Conservation (phyloP, 1,140 invertebrate genomes). For the Sycobia sp. region DNA sequence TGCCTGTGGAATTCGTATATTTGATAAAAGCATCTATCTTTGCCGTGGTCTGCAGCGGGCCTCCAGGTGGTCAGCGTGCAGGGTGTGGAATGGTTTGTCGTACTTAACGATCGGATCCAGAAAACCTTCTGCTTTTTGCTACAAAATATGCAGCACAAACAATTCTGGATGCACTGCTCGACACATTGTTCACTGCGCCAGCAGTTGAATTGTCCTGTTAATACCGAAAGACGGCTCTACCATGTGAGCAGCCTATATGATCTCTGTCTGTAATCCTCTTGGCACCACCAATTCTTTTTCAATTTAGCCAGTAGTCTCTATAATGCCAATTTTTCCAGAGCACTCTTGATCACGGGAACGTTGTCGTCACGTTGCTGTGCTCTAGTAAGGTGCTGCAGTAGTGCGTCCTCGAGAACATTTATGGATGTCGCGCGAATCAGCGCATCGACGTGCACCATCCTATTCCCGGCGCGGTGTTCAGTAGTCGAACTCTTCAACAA, state of each 20-base stretch:
- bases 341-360: not conserved
- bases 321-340: too few relatives aligned
- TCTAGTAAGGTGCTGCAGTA: not conserved
- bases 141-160: not conserved
- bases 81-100: too few relatives aligned
- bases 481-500: not conserved
- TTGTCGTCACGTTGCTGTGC: not conserved
- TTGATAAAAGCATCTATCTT: too few relatives aligned
- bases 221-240: not conserved
- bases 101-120: too few relatives aligned
- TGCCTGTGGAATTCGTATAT: too few relatives aligned
- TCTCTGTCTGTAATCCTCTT: not conserved
- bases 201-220: not conserved
- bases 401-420: not conserved
- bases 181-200: not conserved
- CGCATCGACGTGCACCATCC: too few relatives aligned
- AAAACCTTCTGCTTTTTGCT: too few relatives aligned
- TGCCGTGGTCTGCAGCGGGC: too few relatives aligned
- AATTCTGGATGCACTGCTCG: not conserved
- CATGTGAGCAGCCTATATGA: not conserved
- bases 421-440: not conserved
- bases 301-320: not conserved
- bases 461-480: not conserved
- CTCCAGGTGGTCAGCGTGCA: too few relatives aligned
- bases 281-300: not conserved